A percentile compares a stretch with the other conserved stretches of the same genome.
phyloP scores from a whole-genome alignment of 2,113 vertebrate genomes.

The Gallinago media region DNA sequence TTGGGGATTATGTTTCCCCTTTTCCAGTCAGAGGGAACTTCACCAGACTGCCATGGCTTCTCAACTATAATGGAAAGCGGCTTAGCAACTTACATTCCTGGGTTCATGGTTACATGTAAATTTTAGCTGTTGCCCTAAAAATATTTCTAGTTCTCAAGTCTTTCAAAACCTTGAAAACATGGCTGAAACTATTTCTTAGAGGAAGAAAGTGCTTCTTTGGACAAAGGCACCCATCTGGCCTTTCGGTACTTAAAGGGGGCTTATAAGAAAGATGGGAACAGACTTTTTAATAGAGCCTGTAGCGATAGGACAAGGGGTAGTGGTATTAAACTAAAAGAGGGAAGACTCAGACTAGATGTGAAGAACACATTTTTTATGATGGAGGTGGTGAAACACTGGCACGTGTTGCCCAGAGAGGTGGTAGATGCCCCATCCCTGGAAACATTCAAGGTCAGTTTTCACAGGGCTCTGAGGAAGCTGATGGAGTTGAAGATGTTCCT shows the following conservation, averaged over 20 bases:
- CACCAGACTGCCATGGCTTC: no score
- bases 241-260: rapidly evolving
- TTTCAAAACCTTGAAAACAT: neutral
- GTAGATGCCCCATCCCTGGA: neutral
- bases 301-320: rapidly evolving
- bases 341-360: neutral
- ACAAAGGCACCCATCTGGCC: neutral
- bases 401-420: neutral
- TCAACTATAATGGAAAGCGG: no score
- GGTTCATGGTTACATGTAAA: neutral
- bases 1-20: no score
- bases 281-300: neutral
- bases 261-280: neutral
- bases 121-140: neutral
- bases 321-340: neutral
- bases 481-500: no score
- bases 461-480: neutral
- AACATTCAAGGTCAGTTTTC: neutral
- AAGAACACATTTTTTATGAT: neutral
- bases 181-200: neutral
- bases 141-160: neutral
- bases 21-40: no score
- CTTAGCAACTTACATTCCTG: neutral
- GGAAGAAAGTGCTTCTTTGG: neutral
- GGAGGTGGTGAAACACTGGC: neutral